phyloP scores from a whole-genome alignment of 2,888 invertebrate genomes.

The Eupithecia inturbata region DNA sequence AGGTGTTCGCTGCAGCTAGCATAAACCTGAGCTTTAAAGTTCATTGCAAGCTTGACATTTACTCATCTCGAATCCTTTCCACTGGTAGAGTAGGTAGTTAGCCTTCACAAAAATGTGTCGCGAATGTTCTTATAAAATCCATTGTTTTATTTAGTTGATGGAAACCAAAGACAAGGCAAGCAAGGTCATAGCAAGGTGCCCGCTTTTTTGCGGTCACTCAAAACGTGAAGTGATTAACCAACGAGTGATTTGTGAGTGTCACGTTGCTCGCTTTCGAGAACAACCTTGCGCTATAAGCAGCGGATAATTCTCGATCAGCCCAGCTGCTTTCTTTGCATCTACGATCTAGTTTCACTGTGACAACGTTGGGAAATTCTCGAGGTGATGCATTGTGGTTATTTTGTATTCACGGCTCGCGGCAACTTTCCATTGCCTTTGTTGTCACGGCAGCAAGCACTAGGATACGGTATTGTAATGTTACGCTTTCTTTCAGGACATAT shows the following conservation, averaged over 20 bases:
- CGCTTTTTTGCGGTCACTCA: conserved; percentile 75
- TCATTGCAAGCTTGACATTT: conserved; percentile 74
- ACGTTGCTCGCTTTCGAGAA: conserved; percentile 63
- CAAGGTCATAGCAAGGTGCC: conserved; percentile 74
- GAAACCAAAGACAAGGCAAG: conserved; percentile 65
- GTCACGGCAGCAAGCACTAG: conserved; percentile 56
- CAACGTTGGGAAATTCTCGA: conserved; percentile 73
- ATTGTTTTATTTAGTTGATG: conserved; percentile 68
- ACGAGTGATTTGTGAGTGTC: conserved; percentile 62
- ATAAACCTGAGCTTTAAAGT: conserved; percentile 59
- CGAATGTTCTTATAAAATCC: conserved; percentile 57
- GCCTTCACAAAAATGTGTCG: conserved; percentile 73
- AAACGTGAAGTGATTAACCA: conserved; percentile 72
- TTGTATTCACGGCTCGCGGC: conserved; percentile 73
- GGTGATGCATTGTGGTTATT: conserved; percentile 75
- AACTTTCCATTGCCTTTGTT: conserved; percentile 81
- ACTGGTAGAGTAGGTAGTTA: conserved; percentile 62
- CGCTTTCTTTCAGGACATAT: conserved; percentile 50
- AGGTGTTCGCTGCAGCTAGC: conserved; percentile 38
- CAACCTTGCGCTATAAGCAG: conserved; percentile 56
- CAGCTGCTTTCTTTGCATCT: conserved; percentile 62
- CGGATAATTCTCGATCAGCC: conserved; percentile 40
- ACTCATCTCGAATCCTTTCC: conserved; percentile 75
- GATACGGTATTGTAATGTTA: conserved; percentile 57
- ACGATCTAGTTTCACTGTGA: conserved; percentile 64